Conservation (phyloP, 2,797 vertebrate genomes). For the Enteromius fasciolatus region DNA sequence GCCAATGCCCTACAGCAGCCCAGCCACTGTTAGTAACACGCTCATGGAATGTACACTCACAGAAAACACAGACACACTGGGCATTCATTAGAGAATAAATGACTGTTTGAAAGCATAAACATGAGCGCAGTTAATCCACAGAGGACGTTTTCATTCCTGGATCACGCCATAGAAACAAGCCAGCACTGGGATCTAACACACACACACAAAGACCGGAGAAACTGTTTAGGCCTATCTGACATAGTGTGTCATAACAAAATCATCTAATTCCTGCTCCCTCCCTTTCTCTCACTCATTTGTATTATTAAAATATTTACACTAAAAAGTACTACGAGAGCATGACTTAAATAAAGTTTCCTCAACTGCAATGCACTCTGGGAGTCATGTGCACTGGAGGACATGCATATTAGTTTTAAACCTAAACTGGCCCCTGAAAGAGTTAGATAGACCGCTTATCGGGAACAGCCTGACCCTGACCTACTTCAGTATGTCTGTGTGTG, state of each 20-base stretch:
- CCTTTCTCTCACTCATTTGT: neutral
- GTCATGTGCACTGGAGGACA: neutral
- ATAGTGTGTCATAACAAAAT: constrained; percentile 24
- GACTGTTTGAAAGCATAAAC: constrained; percentile 42
- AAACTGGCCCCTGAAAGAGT: neutral
- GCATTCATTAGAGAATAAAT: constrained; percentile 45
- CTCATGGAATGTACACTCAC: constrained; percentile 38
- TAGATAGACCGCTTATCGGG: constrained; percentile 31
- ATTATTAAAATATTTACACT: neutral
- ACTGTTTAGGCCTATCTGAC: constrained; percentile 11
- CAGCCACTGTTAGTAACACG: constrained; percentile 27
- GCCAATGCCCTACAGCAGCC: constrained; percentile 11
- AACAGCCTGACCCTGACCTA: constrained; percentile 36
- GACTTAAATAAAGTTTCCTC: neutral
- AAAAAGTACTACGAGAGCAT: neutral
- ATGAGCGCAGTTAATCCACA: constrained; percentile 41
- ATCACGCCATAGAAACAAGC: constrained; percentile 28
- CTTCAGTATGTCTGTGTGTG: neutral
- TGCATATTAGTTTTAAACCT: neutral
- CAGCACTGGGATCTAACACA: constrained; percentile 14
- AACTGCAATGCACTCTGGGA: neutral
- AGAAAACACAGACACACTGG: constrained; percentile 43
- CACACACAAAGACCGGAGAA: constrained; percentile 13
- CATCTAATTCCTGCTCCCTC: neutral
- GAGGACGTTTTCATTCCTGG: constrained; percentile 32